Percentiles rank a stretch among this genome's conserved stretches.
phyloP scores from a whole-genome alignment of 2,113 vertebrate species.

The Thalassarche chlororhynchos region DNA sequence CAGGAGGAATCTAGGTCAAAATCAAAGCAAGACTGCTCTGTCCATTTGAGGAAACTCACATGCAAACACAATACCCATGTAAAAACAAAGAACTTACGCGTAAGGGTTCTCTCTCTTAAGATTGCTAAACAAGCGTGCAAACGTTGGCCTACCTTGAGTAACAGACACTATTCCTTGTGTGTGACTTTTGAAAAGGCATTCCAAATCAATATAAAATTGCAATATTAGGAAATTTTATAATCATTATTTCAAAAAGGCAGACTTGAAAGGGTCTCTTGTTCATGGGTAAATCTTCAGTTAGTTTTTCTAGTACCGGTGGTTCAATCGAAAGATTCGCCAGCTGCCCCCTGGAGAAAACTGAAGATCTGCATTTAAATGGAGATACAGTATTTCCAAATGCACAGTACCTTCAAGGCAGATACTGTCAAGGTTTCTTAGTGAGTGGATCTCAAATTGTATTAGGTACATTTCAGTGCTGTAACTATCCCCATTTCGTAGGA shows the following conservation, averaged over 20 bases:
- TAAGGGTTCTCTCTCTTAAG: neutral
- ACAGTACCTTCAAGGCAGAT: conserved; percentile 76
- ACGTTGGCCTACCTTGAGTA: conserved; percentile 3
- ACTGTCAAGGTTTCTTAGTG: conserved; percentile 72
- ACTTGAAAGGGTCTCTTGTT: conserved; percentile 73
- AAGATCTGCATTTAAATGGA: conserved; percentile 82
- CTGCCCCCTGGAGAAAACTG: conserved; percentile 78
- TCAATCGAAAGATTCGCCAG: conserved; percentile 77
- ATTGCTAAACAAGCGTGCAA: neutral
- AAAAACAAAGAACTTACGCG: conserved; percentile 62
- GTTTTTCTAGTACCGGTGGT: conserved; percentile 72
- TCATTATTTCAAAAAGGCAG: conserved; percentile 67
- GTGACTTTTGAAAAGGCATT: conserved; percentile 53
- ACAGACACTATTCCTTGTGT: neutral
- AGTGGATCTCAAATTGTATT: conserved; percentile 68
- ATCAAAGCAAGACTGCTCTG: conserved; percentile 59
- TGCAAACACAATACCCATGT: conserved; percentile 32
- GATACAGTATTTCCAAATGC: conserved; percentile 76
- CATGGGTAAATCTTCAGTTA: conserved; percentile 73
- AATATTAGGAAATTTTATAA: conserved; percentile 67
- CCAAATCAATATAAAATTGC: conserved; percentile 65
- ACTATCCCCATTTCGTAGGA: conserved; percentile 21
- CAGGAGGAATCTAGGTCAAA: conserved; percentile 71
- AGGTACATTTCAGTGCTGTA: conserved; percentile 57
- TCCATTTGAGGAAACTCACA: conserved; percentile 45